These are phyloP conservation scores for Aeoliscus strigatus DNA, from an alignment of 2,797 vertebrate species.

Conservation along the genomic window DNA sequence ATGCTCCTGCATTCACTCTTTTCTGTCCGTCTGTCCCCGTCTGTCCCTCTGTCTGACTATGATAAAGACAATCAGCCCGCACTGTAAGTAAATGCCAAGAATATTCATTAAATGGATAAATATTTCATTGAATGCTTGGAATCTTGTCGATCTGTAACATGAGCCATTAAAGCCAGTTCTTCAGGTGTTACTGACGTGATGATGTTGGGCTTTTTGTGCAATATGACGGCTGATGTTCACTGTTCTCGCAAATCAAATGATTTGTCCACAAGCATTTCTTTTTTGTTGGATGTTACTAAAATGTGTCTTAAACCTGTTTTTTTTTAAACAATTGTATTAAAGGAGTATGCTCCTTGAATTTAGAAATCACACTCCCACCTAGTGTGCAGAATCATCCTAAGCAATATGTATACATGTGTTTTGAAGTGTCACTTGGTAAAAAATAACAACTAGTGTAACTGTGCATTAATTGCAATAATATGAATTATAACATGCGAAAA, in stretches of 20 bases:
- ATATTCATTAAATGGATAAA: constrained; percentile 10
- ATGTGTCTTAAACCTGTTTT: constrained; percentile 21
- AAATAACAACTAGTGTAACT: constrained; percentile 57
- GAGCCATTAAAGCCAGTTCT: constrained; percentile 24
- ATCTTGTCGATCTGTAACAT: no score
- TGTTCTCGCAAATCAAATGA: constrained; percentile 16
- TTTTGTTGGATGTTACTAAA: constrained; percentile 17
- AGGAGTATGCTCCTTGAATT: constrained; percentile 13
- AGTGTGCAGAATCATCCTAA: constrained; percentile 53
- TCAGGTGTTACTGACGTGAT: constrained; percentile 20
- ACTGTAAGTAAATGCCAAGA: constrained; percentile 38
- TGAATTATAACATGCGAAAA: constrained; percentile 62
- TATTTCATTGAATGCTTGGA: constrained; percentile 2
- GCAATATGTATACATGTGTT: constrained; percentile 58
- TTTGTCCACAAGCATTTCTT: constrained; percentile 19
- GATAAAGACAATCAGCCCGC: constrained; percentile 59
- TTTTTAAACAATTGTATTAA: constrained; percentile 36
- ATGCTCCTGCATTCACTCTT: background rate
- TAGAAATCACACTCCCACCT: constrained; percentile 21
- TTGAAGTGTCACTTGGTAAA: constrained; percentile 53
- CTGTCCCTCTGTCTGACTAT: no score
- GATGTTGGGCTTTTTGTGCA: constrained; percentile 36
- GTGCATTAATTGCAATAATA: constrained; percentile 72
- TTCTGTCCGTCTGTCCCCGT: constrained; percentile 23
- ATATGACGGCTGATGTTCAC: constrained; percentile 31